A percentile compares a stretch with the other conserved stretches of the same genome.
phyloP scores from a whole-genome alignment of 2,113 vertebrate species.

The Raphicerus campestris region DNA sequence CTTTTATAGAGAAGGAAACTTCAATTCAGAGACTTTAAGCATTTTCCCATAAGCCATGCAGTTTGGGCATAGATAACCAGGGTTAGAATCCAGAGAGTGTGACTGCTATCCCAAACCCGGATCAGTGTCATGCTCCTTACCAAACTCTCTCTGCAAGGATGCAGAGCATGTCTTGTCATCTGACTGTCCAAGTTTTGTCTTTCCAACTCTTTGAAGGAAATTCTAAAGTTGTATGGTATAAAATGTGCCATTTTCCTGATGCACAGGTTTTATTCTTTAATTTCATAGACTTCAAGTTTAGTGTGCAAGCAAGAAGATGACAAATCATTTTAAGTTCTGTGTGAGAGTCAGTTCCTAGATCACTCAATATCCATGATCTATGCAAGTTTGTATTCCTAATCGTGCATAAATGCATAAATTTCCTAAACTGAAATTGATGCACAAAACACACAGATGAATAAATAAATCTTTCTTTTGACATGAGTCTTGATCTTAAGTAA shows the following conservation, averaged over 20 bases:
- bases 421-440: background rate
- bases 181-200: background rate
- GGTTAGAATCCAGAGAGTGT: background rate
- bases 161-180: background rate
- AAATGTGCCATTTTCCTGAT: background rate
- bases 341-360: background rate
- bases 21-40: background rate
- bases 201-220: background rate
- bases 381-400: background rate
- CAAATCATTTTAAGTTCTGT: background rate
- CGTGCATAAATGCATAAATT: background rate
- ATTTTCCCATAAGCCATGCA: background rate
- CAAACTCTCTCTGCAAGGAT: background rate
- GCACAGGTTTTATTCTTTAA: background rate
- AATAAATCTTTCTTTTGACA: background rate
- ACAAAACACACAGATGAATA: background rate
- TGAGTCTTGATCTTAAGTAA: background rate
- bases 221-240: background rate
- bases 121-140: fast-evolving
- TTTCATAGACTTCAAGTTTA: background rate
- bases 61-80: background rate
- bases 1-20: background rate
- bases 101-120: background rate
- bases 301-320: background rate
- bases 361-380: background rate